These are phyloP conservation scores for Chromoteleia sp. DNA, from an alignment of 2,888 invertebrate species.

Conservation along the genomic window DNA sequence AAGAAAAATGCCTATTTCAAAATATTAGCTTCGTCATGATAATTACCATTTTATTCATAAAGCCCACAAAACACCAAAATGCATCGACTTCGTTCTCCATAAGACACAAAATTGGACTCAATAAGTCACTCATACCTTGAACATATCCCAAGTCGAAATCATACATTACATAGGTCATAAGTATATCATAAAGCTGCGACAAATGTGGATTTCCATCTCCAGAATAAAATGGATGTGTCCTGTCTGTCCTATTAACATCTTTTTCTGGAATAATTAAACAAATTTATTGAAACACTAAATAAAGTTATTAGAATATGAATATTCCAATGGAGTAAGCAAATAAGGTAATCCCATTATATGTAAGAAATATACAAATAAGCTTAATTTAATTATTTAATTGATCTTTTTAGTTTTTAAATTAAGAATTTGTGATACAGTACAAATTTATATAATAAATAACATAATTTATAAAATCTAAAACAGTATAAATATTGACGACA, in stretches of 20 bases:
- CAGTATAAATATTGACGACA: too few relatives aligned
- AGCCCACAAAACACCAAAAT: constrained; percentile 99
- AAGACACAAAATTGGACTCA: constrained; percentile 95
- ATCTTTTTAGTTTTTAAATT: too few relatives aligned
- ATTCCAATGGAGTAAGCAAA: too few relatives aligned
- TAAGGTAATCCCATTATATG: too few relatives aligned
- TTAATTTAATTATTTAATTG: too few relatives aligned
- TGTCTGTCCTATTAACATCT: constrained; percentile 98
- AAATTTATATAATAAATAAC: too few relatives aligned
- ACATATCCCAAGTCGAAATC: constrained; percentile 99
- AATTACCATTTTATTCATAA: constrained; percentile 96
- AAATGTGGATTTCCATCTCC: constrained; percentile 97
- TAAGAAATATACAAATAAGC: too few relatives aligned
- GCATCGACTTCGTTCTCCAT: constrained; percentile 97
- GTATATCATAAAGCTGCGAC: constrained; percentile 93
- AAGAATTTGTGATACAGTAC: too few relatives aligned
- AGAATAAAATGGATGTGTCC: constrained; percentile 95
- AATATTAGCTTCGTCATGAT: not conserved
- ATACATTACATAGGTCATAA: constrained; percentile 99
- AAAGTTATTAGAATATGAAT: too few relatives aligned
- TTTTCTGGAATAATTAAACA: constrained; percentile 88
- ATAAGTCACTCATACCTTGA: constrained; percentile 98
- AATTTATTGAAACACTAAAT: constrained; percentile 1
- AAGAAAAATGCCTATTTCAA: too few relatives aligned
- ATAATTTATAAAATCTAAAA: too few relatives aligned